Conservation (phyloP, 92 coral and sea anemone genomes). For the Parazoanthus swiftii region DNA sequence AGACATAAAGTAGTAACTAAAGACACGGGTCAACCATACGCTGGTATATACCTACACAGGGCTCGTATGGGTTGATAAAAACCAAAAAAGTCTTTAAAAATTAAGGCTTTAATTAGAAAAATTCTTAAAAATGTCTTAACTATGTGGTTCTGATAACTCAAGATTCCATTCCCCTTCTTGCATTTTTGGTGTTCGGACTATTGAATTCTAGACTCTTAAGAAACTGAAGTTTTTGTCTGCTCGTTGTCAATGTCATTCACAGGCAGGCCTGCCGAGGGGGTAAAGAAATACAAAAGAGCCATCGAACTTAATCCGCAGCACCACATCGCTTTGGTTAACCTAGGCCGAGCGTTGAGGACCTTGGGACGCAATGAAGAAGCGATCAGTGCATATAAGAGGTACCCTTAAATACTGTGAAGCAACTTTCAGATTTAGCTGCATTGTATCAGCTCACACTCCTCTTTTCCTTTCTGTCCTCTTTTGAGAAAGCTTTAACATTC, state of each 20-base stretch:
- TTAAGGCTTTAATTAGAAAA: not conserved
- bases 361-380: slow-evolving; percentile 59
- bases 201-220: not conserved
- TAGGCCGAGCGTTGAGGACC: slow-evolving; percentile 67
- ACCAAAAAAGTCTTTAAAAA: no score
- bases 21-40: no score
- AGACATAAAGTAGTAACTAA: no score
- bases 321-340: slow-evolving; percentile 79
- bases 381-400: slow-evolving; percentile 65
- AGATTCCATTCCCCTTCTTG: not conserved
- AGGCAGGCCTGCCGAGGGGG: slow-evolving; percentile 65
- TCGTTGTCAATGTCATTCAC: not conserved
- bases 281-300: slow-evolving; percentile 60
- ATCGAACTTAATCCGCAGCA: slow-evolving; percentile 58
- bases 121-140: not conserved
- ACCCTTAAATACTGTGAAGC: not conserved
- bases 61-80: no score
- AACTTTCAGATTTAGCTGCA: no score
- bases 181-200: not conserved
- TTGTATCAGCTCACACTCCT: no score
- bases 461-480: no score
- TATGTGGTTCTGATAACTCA: not conserved
- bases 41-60: no score
- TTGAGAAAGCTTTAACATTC: no score
- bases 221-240: not conserved